Conservation (phyloP, 2,113 vertebrate genomes). For the Ifrita kowaldi region DNA sequence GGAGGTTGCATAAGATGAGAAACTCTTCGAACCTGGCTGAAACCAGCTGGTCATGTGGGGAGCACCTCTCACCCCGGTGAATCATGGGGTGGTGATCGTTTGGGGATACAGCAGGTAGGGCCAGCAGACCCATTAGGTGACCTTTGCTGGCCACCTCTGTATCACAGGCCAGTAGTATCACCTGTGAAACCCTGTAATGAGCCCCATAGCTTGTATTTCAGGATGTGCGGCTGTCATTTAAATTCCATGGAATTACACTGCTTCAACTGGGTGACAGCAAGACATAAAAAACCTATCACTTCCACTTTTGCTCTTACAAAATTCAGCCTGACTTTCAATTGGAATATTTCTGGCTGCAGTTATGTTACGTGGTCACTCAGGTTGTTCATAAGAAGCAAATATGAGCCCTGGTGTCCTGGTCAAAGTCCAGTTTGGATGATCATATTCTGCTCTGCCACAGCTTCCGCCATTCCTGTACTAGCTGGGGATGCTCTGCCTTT, state of each 20-base stretch:
- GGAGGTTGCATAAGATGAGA: constrained; percentile 10
- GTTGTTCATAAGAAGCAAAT: not conserved
- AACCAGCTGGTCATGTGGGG: not conserved
- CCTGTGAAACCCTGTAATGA: not conserved
- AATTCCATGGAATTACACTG: not conserved
- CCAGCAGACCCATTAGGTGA: not conserved
- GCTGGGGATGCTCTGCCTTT: not conserved
- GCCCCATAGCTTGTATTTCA: not conserved
- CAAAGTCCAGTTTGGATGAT: not conserved
- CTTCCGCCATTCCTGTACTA: not conserved
- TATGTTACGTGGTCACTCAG: not conserved
- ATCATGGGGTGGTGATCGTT: not conserved
- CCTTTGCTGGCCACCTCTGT: not conserved
- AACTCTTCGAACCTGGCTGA: not conserved
- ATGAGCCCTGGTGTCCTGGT: not conserved
- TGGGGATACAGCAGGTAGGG: not conserved
- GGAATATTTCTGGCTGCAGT: not conserved
- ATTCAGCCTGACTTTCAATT: not conserved
- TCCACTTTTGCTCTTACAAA: not conserved
- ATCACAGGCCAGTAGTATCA: not conserved
- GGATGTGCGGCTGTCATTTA: not conserved
- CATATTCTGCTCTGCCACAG: not conserved
- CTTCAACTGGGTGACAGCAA: not conserved
- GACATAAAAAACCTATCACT: not conserved
- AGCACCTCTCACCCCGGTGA: not conserved